phyloP scores from a whole-genome alignment of 2,113 vertebrate genomes.

The Oncorhynchus kisutch region DNA sequence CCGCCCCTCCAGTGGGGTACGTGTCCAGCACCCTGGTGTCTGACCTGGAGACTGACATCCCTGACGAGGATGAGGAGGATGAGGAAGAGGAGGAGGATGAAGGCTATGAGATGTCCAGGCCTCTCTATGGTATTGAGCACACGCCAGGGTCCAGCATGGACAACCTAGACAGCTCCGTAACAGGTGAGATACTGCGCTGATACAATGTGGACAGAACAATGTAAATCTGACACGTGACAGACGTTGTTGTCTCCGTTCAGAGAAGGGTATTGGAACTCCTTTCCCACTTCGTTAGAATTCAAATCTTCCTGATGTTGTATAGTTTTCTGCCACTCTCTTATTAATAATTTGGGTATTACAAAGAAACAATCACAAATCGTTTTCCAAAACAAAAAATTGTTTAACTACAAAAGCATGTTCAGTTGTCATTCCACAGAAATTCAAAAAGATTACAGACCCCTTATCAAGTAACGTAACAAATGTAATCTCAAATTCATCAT shows the following conservation, averaged over 20 bases:
- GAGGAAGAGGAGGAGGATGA: slow-evolving; percentile 92
- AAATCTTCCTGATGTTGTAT: too few relatives aligned
- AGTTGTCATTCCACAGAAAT: not conserved
- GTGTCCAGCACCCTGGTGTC: slow-evolving; percentile 95
- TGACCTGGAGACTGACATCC: slow-evolving; percentile 94
- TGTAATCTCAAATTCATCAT: too few relatives aligned
- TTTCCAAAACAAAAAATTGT: not conserved
- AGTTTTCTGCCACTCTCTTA: too few relatives aligned
- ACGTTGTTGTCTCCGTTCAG: too few relatives aligned
- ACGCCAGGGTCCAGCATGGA: slow-evolving; percentile 97
- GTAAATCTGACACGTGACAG: not conserved
- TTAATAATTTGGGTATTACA: too few relatives aligned
- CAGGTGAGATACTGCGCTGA: slow-evolving; percentile 75
- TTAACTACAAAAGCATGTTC: not conserved
- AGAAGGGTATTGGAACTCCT: too few relatives aligned
- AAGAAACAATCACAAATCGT: too few relatives aligned
- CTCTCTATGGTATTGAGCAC: slow-evolving; percentile 87
- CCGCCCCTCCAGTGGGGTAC: slow-evolving; percentile 92
- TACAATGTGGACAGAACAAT: too few relatives aligned
- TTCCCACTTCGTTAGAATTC: too few relatives aligned
- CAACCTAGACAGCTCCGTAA: slow-evolving; percentile 96
- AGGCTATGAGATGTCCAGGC: slow-evolving; percentile 85
- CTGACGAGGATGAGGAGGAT: slow-evolving; percentile 81
- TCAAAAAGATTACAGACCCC: not conserved
- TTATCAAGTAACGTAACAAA: slow-evolving; percentile 9